These are phyloP conservation scores for Excalfactoria chinensis DNA, from an alignment of 2,113 vertebrate species.

Conservation along the genomic window DNA sequence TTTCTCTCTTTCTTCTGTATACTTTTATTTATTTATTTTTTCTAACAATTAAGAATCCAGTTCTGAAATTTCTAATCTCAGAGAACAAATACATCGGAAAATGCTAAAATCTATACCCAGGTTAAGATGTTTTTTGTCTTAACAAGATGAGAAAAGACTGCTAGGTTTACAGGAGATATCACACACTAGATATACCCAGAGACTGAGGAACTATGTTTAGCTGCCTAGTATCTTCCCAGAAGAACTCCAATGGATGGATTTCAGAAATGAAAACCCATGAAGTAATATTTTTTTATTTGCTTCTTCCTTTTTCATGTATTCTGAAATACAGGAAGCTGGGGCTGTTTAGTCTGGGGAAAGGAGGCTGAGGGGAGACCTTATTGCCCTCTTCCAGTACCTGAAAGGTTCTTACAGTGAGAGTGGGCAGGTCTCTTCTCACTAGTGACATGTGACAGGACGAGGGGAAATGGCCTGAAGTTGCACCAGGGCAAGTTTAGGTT, in stretches of 20 bases:
- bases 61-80: neutral
- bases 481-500: too few relatives aligned
- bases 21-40: neutral
- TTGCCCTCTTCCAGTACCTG: too few relatives aligned
- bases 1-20: neutral
- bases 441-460: too few relatives aligned
- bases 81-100: fast-evolving
- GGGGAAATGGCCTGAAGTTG: too few relatives aligned
- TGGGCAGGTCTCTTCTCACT: too few relatives aligned
- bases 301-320: neutral
- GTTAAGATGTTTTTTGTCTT: neutral
- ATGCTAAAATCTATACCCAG: fast-evolving
- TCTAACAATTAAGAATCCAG: neutral
- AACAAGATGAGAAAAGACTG: neutral
- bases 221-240: neutral
- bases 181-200: fast-evolving
- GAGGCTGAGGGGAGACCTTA: too few relatives aligned
- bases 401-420: too few relatives aligned
- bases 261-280: neutral
- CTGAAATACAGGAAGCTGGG: too few relatives aligned
- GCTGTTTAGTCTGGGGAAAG: too few relatives aligned
- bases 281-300: fast-evolving
- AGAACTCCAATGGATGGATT: neutral
- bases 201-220: fast-evolving
- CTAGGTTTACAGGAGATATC: neutral